Evolutionary conservation across 2,797 vertebrate species (phyloP).

Genomic region (Liasis olivaceus): DNA sequence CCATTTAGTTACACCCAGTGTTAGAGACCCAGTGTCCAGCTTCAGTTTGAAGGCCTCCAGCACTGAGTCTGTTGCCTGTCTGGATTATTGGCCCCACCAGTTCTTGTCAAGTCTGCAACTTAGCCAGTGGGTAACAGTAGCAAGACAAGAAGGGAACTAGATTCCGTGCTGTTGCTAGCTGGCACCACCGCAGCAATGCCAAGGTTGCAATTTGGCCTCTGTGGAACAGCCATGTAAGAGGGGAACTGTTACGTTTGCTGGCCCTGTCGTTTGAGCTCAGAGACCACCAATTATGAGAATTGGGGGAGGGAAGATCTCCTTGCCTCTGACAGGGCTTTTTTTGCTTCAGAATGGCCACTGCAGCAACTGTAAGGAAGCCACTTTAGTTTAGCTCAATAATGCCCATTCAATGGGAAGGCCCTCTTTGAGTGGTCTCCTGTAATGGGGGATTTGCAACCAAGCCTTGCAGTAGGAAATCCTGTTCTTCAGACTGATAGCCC

Average conservation of each 20-base stretch:
- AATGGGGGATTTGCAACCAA: no score
- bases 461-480: background rate
- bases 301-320: background rate
- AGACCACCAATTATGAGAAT: background rate
- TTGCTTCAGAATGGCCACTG: background rate
- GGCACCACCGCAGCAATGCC: background rate
- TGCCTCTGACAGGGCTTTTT: background rate
- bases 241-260: background rate
- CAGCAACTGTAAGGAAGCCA: background rate
- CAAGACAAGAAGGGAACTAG: background rate
- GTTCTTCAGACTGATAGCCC: background rate
- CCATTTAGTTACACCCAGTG: background rate
- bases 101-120: background rate
- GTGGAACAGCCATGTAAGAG: background rate
- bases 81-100: background rate
- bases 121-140: background rate
- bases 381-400: background rate
- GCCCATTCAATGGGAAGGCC: background rate
- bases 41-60: background rate
- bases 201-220: background rate
- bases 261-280: background rate
- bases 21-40: background rate
- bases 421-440: background rate
- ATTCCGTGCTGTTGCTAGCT: background rate
- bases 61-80: background rate